Evolutionary conservation across 2,113 vertebrate species (phyloP).

Genomic region (Meles meles): DNA sequence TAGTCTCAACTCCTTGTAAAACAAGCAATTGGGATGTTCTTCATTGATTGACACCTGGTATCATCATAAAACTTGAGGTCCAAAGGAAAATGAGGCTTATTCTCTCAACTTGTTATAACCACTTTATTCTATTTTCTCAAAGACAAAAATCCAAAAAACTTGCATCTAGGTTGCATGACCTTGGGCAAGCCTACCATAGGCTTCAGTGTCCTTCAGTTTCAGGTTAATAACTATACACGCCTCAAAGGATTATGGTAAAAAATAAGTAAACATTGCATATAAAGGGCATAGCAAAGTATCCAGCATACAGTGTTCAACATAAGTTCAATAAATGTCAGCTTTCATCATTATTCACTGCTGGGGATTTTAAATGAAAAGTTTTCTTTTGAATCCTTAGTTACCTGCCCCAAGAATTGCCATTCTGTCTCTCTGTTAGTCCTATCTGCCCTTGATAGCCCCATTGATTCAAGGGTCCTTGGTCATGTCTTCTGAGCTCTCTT

Average conservation of each 20-base stretch:
- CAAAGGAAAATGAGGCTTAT: not conserved
- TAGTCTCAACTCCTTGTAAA: not conserved
- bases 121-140: not conserved
- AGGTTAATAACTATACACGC: not conserved
- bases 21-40: not conserved
- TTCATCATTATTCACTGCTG: not conserved
- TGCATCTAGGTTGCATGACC: not conserved
- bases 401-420: not conserved
- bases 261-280: not conserved
- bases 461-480: not conserved
- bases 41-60: not conserved
- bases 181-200: not conserved
- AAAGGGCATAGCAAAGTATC: not conserved
- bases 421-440: not conserved
- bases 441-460: not conserved
- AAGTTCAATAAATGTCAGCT: not conserved
- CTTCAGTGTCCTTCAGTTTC: not conserved
- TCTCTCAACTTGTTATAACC: not conserved
- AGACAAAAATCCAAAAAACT: not conserved
- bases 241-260: not conserved
- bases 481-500: not conserved
- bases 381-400: not conserved
- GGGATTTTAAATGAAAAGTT: not conserved
- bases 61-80: not conserved
- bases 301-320: not conserved